Percentiles rank a stretch among this genome's conserved stretches.
Evolutionary conservation across 2,888 invertebrate genomes (phyloP).

Genomic region (Cheilosia scutellata): DNA sequence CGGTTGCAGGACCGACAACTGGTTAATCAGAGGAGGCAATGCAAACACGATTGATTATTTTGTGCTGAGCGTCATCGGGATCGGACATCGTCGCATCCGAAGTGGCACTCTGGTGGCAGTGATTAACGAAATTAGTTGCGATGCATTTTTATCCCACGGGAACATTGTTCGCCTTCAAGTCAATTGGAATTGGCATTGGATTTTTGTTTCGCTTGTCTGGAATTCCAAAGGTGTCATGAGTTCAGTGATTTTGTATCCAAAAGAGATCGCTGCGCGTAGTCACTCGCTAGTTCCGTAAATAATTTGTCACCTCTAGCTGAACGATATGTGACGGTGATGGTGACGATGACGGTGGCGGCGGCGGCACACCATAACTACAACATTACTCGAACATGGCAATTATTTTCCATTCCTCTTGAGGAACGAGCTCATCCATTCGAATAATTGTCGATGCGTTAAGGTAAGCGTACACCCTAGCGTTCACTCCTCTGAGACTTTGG

Average conservation of each 20-base stretch:
- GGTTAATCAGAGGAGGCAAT: constrained; percentile 30
- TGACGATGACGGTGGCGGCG: neutral
- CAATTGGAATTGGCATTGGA: constrained; percentile 50
- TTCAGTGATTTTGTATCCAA: constrained; percentile 25
- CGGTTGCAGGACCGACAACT: constrained; percentile 5
- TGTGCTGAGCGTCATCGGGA: constrained; percentile 57
- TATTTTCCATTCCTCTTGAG: constrained; percentile 58
- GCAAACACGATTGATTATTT: constrained; percentile 75
- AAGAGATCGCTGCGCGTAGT: neutral
- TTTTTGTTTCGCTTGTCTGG: constrained; percentile 35
- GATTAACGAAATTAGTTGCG: constrained; percentile 71
- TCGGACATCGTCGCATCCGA: constrained; percentile 49
- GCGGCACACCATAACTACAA: constrained; percentile 44
- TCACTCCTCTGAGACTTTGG: constrained; percentile 46
- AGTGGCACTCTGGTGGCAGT: constrained; percentile 67
- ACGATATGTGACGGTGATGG: neutral
- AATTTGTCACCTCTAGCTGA: constrained; percentile 64
- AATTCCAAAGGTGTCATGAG: constrained; percentile 23
- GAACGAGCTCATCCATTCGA: constrained; percentile 82
- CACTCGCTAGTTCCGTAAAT: constrained; percentile 40
- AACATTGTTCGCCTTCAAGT: constrained; percentile 29
- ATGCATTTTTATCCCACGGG: constrained; percentile 72
- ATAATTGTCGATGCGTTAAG: constrained; percentile 84
- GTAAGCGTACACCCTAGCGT: constrained; percentile 82
- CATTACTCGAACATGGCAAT: constrained; percentile 41